phyloP scores from a whole-genome alignment of 37 sponge, comb jelly and placozoan species.

The Chondrilla cf. caribensis region DNA sequence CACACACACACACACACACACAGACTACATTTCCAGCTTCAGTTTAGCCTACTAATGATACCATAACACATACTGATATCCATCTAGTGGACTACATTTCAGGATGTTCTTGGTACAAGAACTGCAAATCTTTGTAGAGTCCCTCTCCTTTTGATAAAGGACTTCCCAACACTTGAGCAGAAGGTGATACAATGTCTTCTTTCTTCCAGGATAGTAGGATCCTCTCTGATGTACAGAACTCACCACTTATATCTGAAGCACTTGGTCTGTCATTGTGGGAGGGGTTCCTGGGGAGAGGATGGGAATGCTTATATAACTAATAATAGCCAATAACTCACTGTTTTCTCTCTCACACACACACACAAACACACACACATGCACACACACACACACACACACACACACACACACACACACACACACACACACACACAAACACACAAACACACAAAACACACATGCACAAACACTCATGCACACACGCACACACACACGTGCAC shows the following conservation, averaged over 20 bases:
- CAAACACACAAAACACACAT: no score
- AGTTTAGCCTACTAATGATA: background rate
- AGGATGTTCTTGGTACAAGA: background rate
- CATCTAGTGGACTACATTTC: background rate
- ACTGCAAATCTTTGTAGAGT: constrained; percentile 10
- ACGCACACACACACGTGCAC: no score
- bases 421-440: no score
- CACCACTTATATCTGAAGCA: constrained; percentile 1
- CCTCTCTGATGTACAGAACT: constrained; percentile 20
- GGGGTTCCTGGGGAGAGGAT: background rate
- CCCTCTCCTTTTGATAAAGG: background rate
- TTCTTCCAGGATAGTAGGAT: background rate
- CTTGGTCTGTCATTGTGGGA: constrained; percentile 9
- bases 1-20: constrained; percentile 8
- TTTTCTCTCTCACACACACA: no score
- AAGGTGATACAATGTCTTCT: background rate
- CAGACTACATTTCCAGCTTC: background rate
- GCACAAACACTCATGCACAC: no score
- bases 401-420: no score
- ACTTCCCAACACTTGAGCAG: background rate
- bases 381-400: no score
- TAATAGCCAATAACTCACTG: background rate
- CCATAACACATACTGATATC: no score
- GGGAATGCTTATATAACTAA: background rate
- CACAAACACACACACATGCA: no score